Conservation (phyloP, 1,140 invertebrate species). For the Drosophila gunungcola region DNA sequence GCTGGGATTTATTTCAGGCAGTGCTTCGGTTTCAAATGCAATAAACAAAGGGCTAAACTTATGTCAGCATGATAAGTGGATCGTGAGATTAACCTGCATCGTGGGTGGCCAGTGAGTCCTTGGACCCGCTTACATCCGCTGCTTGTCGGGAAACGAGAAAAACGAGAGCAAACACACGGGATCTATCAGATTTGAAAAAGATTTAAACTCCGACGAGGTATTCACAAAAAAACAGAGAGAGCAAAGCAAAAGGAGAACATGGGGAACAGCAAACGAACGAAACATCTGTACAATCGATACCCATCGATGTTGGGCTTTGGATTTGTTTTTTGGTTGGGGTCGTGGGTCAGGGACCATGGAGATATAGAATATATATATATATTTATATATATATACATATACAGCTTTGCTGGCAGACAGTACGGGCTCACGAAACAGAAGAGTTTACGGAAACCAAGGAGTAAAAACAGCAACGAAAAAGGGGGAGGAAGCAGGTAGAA, state of each 20-base stretch:
- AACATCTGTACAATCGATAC: slow-evolving; percentile 49
- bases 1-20: slow-evolving; percentile 2
- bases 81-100: slow-evolving; percentile 88
- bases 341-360: slow-evolving; percentile 7
- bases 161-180: slow-evolving; percentile 52
- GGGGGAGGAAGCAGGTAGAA: neutral
- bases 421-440: neutral
- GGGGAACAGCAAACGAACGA: slow-evolving; percentile 43
- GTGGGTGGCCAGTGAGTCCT: slow-evolving; percentile 90
- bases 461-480: slow-evolving; percentile 8
- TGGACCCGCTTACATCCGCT: slow-evolving; percentile 91
- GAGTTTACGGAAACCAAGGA: slow-evolving; percentile 1
- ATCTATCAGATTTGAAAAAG: slow-evolving; percentile 33
- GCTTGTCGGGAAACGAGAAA: slow-evolving; percentile 81
- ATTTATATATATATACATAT: slow-evolving; percentile 18
- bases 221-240: slow-evolving; percentile 24
- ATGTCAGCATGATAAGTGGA: slow-evolving; percentile 1
- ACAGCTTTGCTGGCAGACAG: slow-evolving; percentile 16
- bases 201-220: slow-evolving; percentile 26
- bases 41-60: slow-evolving; percentile 12
- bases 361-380: slow-evolving; percentile 21
- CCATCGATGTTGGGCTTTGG: slow-evolving; percentile 8
- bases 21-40: slow-evolving; percentile 1
- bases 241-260: slow-evolving; percentile 34
- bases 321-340: slow-evolving; percentile 9